Evolutionary conservation across 2,888 invertebrate genomes (phyloP).

Genomic region (Coelogynopora nodosa): DNA sequence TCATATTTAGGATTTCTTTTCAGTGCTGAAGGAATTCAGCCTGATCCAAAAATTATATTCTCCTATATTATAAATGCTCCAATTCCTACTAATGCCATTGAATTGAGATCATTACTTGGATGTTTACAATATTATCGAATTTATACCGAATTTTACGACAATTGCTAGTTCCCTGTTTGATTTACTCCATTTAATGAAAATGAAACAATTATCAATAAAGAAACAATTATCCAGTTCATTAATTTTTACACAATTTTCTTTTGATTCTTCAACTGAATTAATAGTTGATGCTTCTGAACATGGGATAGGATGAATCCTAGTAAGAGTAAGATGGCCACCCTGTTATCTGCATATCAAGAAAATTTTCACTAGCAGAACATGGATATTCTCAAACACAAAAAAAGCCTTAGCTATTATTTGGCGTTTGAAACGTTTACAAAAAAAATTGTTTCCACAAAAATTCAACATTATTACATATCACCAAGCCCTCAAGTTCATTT

Average conservation of each 20-base stretch:
- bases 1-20: background rate
- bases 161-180: background rate
- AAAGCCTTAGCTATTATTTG: background rate
- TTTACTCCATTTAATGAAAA: background rate
- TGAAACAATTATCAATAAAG: background rate
- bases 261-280: background rate
- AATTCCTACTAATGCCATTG: background rate
- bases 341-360: background rate
- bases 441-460: too few relatives aligned
- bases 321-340: background rate
- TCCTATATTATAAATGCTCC: background rate
- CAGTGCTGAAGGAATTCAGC: background rate
- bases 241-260: background rate
- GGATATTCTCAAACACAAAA: constrained; percentile 10
- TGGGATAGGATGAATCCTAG: background rate
- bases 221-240: background rate
- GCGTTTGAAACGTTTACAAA: background rate
- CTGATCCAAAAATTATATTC: background rate
- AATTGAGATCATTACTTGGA: background rate
- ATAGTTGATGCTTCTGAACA: background rate
- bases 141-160: background rate
- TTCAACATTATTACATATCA: background rate
- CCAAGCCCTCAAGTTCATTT: background rate
- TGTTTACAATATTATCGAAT: background rate
- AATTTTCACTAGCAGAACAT: background rate